A percentile compares a stretch with the other conserved stretches of the same genome.
Evolutionary conservation across 1,140 invertebrate species (phyloP).

Genomic region (Drosophila biarmipes): DNA sequence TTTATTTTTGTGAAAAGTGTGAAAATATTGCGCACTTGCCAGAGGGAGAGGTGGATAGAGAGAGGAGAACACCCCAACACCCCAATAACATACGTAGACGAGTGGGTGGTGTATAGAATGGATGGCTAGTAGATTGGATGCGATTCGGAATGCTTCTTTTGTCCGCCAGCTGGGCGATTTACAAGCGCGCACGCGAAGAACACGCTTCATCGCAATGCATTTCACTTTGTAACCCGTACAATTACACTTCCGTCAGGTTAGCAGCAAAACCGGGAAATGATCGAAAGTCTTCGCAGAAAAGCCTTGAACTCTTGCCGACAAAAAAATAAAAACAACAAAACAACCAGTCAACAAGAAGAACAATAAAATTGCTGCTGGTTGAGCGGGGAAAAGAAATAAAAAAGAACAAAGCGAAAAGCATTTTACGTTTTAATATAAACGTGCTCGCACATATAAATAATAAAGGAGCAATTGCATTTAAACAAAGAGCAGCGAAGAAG

Average conservation of each 20-base stretch:
- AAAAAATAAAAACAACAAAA: conserved; percentile 4
- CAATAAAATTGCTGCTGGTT: conserved; percentile 46
- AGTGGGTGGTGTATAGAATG: conserved; percentile 37
- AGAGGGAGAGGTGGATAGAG: conserved; percentile 32
- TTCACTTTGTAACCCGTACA: conserved; percentile 37
- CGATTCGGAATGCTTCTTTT: conserved; percentile 50
- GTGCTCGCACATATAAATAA: conserved; percentile 38
- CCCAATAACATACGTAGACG: conserved; percentile 21
- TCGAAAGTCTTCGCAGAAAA: conserved; percentile 63
- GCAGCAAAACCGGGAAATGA: conserved; percentile 63
- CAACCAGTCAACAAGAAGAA: conserved; percentile 30
- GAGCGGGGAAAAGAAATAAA: conserved; percentile 29
- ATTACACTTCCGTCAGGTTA: conserved; percentile 64
- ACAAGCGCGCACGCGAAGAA: conserved; percentile 26
- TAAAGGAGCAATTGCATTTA: conserved; percentile 46
- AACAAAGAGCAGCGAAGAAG: conserved; percentile 32
- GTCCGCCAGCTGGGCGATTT: conserved; percentile 25
- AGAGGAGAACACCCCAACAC: no score
- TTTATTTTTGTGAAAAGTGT: conserved; percentile 82
- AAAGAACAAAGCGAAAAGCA: conserved; percentile 55
- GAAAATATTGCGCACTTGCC: conserved; percentile 82
- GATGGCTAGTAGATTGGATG: conserved; percentile 32
- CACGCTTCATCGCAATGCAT: conserved; percentile 56
- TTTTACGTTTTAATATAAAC: conserved; percentile 62
- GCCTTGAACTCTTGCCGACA: conserved; percentile 67